Percentiles rank a stretch among this genome's conserved stretches.
phyloP scores from a whole-genome alignment of 2,113 vertebrate genomes.

The Spea bombifrons region DNA sequence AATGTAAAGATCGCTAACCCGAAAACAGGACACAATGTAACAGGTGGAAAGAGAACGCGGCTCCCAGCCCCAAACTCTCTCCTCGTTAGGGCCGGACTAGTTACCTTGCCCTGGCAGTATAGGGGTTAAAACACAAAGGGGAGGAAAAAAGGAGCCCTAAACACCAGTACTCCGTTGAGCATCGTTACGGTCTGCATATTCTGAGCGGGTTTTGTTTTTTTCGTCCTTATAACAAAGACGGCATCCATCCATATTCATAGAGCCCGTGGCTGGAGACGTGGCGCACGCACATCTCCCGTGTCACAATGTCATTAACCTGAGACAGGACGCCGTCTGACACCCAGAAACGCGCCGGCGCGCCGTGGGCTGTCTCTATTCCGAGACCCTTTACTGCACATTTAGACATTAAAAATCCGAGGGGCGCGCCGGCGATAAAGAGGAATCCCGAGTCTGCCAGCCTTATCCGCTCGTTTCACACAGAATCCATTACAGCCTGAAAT shows the following conservation, averaged over 20 bases:
- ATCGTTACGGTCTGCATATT: background rate
- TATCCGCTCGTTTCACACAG: background rate
- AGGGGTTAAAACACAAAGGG: background rate
- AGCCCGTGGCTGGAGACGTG: background rate
- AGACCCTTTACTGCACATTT: background rate
- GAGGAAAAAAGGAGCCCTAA: background rate
- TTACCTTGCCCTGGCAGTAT: background rate
- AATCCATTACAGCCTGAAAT: background rate
- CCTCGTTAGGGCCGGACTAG: background rate
- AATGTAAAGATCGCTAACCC: no score
- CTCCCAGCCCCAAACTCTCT: no score
- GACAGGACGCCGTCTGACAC: slow-evolving; percentile 12
- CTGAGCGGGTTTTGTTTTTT: background rate
- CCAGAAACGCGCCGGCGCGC: background rate
- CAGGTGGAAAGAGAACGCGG: no score
- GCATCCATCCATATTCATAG: slow-evolving; percentile 35
- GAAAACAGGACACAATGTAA: no score
- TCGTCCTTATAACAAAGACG: slow-evolving; percentile 29
- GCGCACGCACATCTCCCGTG: background rate
- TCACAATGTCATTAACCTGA: slow-evolving; percentile 28
- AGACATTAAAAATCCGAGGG: background rate
- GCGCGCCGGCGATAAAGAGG: no score
- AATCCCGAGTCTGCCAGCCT: no score
- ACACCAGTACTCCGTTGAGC: background rate
- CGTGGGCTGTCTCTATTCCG: background rate